Evolutionary conservation across 2,888 invertebrate genomes (phyloP).

Genomic region (Therioaphis trifolii): DNA sequence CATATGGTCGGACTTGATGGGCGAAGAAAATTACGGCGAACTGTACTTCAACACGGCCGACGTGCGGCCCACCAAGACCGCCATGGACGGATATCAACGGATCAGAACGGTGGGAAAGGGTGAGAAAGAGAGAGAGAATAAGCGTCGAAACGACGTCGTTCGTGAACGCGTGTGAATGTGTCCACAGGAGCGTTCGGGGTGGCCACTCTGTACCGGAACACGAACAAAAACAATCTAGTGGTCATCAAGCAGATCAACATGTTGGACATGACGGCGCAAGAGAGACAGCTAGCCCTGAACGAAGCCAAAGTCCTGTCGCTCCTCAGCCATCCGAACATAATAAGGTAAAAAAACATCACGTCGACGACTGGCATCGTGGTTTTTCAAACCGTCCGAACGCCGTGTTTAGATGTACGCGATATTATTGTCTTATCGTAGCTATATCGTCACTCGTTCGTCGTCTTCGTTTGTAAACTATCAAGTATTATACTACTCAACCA

Average conservation of each 20-base stretch:
- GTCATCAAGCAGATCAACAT: slow-evolving; percentile 82
- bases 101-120: slow-evolving; percentile 76
- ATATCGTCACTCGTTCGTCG: too few species aligned
- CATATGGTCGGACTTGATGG: slow-evolving; percentile 50
- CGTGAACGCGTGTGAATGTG: too few species aligned
- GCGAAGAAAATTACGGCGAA: slow-evolving; percentile 52
- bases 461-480: too few species aligned
- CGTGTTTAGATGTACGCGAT: too few species aligned
- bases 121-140: slow-evolving; percentile 65
- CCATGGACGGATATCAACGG: slow-evolving; percentile 71
- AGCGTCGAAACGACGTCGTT: too few species aligned
- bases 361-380: too few species aligned
- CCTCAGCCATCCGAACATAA: slow-evolving; percentile 80
- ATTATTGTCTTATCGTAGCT: too few species aligned
- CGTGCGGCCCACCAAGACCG: slow-evolving; percentile 27
- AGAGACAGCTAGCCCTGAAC: slow-evolving; percentile 77
- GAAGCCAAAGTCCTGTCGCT: slow-evolving; percentile 78
- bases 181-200: slow-evolving; percentile 75
- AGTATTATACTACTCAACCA: too few species aligned
- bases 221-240: slow-evolving; percentile 75
- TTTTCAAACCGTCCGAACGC: too few species aligned
- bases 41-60: slow-evolving; percentile 41
- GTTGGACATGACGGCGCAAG: slow-evolving; percentile 75
- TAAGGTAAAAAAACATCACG: too few species aligned
- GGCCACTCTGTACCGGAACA: slow-evolving; percentile 76